Base-by-base conservation (phyloP, 2,113 vertebrate genomes). In the Prietella phreatophila region DNA sequence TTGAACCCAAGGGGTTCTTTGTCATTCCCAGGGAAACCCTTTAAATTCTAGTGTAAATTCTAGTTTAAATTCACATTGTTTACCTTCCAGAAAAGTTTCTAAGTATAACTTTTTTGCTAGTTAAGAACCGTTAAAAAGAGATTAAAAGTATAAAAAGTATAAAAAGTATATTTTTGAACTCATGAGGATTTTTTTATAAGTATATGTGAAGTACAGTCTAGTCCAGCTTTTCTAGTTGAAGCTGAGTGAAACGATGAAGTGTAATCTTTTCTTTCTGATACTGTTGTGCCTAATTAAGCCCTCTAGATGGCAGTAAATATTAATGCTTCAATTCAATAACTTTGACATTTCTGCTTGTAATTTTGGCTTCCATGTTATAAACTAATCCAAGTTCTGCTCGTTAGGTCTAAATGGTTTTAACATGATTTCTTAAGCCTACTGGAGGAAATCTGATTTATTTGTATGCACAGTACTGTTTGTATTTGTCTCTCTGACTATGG, bases 271-370 rank as follows among this genome's bases (percentile, higher is more conserved):
- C 15, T 39, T 19, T 22, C 33, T 73, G 13, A 20, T 39, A 73
- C 22, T 73, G 84, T 56, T 25, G 14, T 55, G 19, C 76, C 27
- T 78, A 33, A 56, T 67, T 50, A 9, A n/a, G 17, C 13, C 78
- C 85, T n/a, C 58, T 56, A 90, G 89, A 55, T 85, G 85, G 89
- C 87, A 61, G 27, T 39, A 87, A 13, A 90, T 76, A 84, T 13
- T 58, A 82, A 39, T 2, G 6, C 19, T 75, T 55, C 2, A 50
- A 25, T 86, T 80, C 9, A 2, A n/a, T 25, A 30, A 47, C 50
- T 8, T 75, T 22, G 14, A 19, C 3, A 17, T 7, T 39, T 67
- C 3, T 33, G 17, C 3, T 76, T 76, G 5, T 53, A 53, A 78
- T 53, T 50, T 78, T 78, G 13, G 5, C 13, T 55, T 79, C 50